phyloP scores from a whole-genome alignment of 2,888 invertebrate species.

The Drosophila diplacantha region DNA sequence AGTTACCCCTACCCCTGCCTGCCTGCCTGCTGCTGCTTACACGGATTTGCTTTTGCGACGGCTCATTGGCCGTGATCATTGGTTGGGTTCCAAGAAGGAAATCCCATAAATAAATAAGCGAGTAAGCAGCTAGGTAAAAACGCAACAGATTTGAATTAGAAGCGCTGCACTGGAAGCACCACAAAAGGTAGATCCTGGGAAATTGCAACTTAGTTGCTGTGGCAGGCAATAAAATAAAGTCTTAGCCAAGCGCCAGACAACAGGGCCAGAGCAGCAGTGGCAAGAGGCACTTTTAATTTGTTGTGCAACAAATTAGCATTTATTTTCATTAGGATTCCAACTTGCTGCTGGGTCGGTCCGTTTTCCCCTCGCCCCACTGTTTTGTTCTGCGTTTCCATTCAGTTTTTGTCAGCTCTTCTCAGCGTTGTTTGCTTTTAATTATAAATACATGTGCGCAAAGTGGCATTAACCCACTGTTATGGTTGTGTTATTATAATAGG shows the following conservation, averaged over 20 bases:
- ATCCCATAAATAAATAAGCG: constrained; percentile 58
- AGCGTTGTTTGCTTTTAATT: constrained; percentile 58
- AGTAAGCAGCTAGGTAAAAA: constrained; percentile 28
- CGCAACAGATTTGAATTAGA: constrained; percentile 59
- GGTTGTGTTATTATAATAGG: not conserved
- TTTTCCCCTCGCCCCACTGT: not conserved
- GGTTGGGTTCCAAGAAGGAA: constrained; percentile 20
- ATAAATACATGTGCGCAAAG: constrained; percentile 28
- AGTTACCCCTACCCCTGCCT: constrained; percentile 26
- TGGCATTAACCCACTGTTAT: constrained; percentile 15
- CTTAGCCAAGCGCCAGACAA: constrained; percentile 46
- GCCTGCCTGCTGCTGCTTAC: constrained; percentile 4
- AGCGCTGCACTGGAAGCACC: constrained; percentile 8
- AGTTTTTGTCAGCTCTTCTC: constrained; percentile 29
- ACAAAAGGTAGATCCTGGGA: constrained; percentile 10
- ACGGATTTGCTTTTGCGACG: constrained; percentile 35
- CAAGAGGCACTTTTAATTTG: constrained; percentile 73
- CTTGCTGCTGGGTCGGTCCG: constrained; percentile 29
- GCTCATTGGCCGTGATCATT: constrained; percentile 55
- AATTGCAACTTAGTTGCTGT: constrained; percentile 57
- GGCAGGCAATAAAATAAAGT: constrained; percentile 69
- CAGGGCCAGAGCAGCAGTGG: constrained; percentile 13
- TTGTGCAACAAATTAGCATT: constrained; percentile 77
- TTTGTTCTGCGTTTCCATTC: constrained; percentile 9
- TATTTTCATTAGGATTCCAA: constrained; percentile 70